phyloP scores from a whole-genome alignment of 1,140 invertebrate genomes.

The Aplysia californica region DNA sequence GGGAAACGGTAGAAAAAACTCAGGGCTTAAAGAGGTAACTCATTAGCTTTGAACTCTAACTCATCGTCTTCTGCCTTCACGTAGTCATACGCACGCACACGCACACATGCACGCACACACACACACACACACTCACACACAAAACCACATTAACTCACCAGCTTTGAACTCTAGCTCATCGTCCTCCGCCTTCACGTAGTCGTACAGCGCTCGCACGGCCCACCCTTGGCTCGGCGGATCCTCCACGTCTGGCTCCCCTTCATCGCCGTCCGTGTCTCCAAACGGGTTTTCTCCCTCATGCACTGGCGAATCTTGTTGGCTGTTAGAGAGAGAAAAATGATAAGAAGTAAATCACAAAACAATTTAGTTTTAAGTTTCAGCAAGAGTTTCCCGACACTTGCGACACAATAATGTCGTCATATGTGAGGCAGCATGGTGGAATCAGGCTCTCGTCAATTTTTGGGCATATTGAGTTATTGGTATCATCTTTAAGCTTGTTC shows the following conservation, averaged over 20 bases:
- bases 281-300: conserved; percentile 53
- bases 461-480: no score
- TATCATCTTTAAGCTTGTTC: no score
- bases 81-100: conserved; percentile 97
- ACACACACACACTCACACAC: no score
- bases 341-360: background rate
- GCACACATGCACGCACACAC: no score
- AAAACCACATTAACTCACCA: no score
- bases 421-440: no score
- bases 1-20: no score
- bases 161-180: conserved; percentile 97
- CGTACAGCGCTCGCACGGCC: conserved; percentile 93
- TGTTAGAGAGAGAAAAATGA: conserved; percentile 21
- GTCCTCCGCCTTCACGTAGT: conserved; percentile 95
- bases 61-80: conserved; percentile 96
- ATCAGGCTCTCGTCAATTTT: no score
- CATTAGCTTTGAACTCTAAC: conserved; percentile 95
- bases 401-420: no score
- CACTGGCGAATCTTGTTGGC: background rate
- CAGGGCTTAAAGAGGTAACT: no score
- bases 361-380: no score
- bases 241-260: conserved; percentile 71
- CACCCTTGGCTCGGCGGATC: conserved; percentile 89
- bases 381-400: no score
- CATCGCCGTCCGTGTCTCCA: conserved; percentile 62